Conservation (phyloP, 2,888 invertebrate species). For the Ophion slaviceki region DNA sequence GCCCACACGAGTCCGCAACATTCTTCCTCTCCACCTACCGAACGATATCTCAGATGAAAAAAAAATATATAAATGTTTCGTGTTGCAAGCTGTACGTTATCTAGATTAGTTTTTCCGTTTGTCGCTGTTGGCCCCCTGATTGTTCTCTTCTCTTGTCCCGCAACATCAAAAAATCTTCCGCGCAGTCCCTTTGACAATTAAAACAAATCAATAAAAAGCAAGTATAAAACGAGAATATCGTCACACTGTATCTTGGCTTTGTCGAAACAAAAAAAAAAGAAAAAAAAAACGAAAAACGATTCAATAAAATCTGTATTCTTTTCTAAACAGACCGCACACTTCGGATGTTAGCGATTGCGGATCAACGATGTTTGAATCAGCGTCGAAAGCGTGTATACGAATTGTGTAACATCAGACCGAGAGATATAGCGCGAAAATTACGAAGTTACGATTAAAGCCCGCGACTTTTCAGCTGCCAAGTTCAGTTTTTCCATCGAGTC, state of each 20-base stretch:
- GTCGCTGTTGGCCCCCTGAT: constrained; percentile 25
- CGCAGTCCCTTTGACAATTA: constrained; percentile 29
- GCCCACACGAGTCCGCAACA: not conserved
- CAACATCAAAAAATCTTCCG: constrained; percentile 28
- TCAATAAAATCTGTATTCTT: constrained; percentile 57
- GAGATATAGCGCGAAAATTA: not conserved
- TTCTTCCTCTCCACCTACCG: not conserved
- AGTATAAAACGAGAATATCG: constrained; percentile 39
- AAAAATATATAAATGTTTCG: constrained; percentile 10
- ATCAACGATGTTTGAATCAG: constrained; percentile 1
- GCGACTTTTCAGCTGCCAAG: no score
- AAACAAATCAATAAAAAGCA: constrained; percentile 1
- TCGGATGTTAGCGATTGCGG: constrained; percentile 11
- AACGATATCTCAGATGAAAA: constrained; percentile 12
- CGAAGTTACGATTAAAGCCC: not conserved
- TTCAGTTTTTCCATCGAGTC: no score
- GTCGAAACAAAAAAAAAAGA: not conserved
- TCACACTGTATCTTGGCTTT: constrained; percentile 57
- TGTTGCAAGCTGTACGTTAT: constrained; percentile 49
- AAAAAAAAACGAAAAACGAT: not conserved
- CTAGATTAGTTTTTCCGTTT: constrained; percentile 48
- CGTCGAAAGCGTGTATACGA: not conserved
- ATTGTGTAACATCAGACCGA: not conserved
- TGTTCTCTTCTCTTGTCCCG: constrained; percentile 47
- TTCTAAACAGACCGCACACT: constrained; percentile 49